Conservation (phyloP, 2,797 vertebrate genomes). For the Trachops cirrhosus region DNA sequence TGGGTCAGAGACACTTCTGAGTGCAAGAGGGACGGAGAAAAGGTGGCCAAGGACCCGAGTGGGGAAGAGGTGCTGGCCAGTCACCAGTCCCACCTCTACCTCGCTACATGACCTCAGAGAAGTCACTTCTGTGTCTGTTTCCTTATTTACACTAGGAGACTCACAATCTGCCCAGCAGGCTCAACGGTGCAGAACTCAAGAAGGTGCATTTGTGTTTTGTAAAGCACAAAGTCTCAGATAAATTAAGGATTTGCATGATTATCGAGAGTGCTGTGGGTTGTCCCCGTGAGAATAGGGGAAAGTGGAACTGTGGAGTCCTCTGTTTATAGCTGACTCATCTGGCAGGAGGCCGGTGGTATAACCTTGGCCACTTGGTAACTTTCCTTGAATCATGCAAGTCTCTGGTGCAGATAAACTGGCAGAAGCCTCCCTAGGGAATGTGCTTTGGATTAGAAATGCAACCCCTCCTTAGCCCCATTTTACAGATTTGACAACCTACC, state of each 20-base stretch:
- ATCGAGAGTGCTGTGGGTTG: background rate
- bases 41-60: background rate
- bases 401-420: slow-evolving; percentile 53
- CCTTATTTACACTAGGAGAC: background rate
- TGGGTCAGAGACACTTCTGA: background rate
- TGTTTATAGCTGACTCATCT: slow-evolving; percentile 74
- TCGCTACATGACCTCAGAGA: background rate
- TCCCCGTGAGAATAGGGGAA: background rate
- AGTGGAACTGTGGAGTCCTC: background rate
- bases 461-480: slow-evolving; percentile 40
- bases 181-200: background rate
- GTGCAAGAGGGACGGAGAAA: background rate
- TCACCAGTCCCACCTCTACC: background rate
- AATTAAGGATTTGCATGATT: background rate
- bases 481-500: background rate
- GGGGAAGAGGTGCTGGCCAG: background rate
- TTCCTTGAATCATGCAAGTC: slow-evolving; percentile 62
- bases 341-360: slow-evolving; percentile 48
- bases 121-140: background rate
- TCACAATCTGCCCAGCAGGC: background rate
- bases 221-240: background rate
- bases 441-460: background rate
- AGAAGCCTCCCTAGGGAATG: background rate
- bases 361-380: slow-evolving; percentile 70
- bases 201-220: background rate